Percentiles rank a stretch among this genome's conserved stretches.
phyloP scores from a whole-genome alignment of 1,140 invertebrate species.

The Zophobas atratus region DNA sequence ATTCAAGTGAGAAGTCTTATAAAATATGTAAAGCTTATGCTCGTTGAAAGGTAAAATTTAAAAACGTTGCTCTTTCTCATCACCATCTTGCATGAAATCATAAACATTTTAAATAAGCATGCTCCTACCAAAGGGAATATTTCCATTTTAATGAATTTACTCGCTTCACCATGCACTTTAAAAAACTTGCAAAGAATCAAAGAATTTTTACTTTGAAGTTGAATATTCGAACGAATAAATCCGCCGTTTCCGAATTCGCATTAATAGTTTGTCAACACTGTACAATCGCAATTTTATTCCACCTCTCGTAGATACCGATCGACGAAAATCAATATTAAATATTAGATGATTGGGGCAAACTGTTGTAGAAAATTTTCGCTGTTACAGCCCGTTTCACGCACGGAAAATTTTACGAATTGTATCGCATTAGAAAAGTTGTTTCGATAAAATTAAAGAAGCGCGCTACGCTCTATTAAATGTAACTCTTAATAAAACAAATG shows the following conservation, averaged over 20 bases:
- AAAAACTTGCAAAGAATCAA: slow-evolving; percentile 1
- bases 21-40: slow-evolving; percentile 42
- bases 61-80: slow-evolving; percentile 42
- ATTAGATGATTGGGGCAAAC: no score
- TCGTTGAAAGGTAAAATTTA: slow-evolving; percentile 42
- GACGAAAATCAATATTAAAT: no score
- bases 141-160: slow-evolving; percentile 36
- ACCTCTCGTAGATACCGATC: no score
- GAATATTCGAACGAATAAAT: neutral
- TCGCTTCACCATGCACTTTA: slow-evolving; percentile 9
- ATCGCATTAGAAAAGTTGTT: neutral
- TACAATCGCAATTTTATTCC: no score
- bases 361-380: no score
- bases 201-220: neutral
- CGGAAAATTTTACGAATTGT: no score
- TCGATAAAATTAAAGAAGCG: slow-evolving; percentile 29
- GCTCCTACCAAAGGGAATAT: slow-evolving; percentile 27
- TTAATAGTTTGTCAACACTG: no score
- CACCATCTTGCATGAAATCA: slow-evolving; percentile 40
- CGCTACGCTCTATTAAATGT: slow-evolving; percentile 14
- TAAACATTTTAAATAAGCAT: slow-evolving; percentile 38
- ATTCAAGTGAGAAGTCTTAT: slow-evolving; percentile 41
- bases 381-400: no score
- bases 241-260: neutral
- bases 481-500: slow-evolving; percentile 30